A percentile compares a stretch with the other conserved stretches of the same genome.
These are phyloP conservation scores for Dromius quadrimaculatus DNA, from an alignment of 2,888 invertebrate species.

Conservation along the genomic window DNA sequence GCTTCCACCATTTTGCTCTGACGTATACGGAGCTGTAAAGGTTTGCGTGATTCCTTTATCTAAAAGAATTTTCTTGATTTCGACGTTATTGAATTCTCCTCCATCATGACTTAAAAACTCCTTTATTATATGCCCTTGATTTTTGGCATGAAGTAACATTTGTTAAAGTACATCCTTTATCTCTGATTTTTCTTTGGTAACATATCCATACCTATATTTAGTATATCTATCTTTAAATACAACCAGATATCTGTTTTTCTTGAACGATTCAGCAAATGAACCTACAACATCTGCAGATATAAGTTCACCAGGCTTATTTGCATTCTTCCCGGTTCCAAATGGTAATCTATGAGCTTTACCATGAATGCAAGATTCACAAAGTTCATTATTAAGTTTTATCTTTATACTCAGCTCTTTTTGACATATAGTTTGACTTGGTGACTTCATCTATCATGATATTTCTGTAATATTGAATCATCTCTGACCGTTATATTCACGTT, in stretches of 20 bases:
- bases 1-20: background rate
- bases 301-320: slow-evolving; percentile 54
- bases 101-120: slow-evolving; percentile 8
- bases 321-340: slow-evolving; percentile 54
- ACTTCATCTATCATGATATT: too few species aligned
- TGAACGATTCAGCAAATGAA: slow-evolving; percentile 53
- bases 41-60: slow-evolving; percentile 1
- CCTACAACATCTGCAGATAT: slow-evolving; percentile 57
- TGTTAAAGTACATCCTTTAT: slow-evolving; percentile 4
- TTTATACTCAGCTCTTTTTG: too few species aligned
- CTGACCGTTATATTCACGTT: too few species aligned
- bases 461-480: too few species aligned
- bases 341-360: slow-evolving; percentile 43
- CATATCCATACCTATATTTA: slow-evolving; percentile 1
- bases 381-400: background rate
- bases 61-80: background rate
- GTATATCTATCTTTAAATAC: slow-evolving; percentile 29
- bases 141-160: slow-evolving; percentile 21
- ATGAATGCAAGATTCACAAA: slow-evolving; percentile 20
- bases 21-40: background rate
- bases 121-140: slow-evolving; percentile 5
- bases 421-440: too few species aligned
- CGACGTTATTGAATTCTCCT: slow-evolving; percentile 9
- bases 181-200: slow-evolving; percentile 34
- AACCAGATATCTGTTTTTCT: slow-evolving; percentile 21